Conservation (phyloP, 2,797 vertebrate genomes). For the Enteromius mattozi region DNA sequence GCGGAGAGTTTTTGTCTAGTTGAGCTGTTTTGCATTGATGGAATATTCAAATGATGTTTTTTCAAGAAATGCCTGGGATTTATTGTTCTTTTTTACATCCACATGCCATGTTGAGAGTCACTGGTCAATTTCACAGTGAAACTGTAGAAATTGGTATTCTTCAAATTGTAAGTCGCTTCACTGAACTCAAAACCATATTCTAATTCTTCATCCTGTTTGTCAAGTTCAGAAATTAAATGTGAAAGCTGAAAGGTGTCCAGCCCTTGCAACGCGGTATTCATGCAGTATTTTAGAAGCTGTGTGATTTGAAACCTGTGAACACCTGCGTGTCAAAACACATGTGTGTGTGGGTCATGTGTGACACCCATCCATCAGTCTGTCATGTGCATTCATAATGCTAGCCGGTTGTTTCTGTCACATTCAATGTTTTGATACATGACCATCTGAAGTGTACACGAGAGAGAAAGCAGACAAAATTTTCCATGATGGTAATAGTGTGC, state of each 20-base stretch:
- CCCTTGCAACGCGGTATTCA: not conserved
- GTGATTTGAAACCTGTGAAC: slow-evolving; percentile 1
- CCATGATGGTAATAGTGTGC: not conserved
- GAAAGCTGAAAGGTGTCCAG: slow-evolving; percentile 7
- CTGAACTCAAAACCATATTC: not conserved
- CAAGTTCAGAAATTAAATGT: slow-evolving; percentile 3
- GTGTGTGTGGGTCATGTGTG: not conserved
- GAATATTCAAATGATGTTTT: not conserved
- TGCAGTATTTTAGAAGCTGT: not conserved
- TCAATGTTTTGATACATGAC: not conserved
- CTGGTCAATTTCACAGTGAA: not conserved
- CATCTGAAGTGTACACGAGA: not conserved
- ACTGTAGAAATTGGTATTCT: not conserved
- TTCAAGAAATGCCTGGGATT: not conserved
- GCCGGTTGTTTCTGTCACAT: not conserved
- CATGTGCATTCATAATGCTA: not conserved
- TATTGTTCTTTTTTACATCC: not conserved
- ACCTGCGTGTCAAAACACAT: not conserved
- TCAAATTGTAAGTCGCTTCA: no score
- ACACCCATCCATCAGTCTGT: slow-evolving; percentile 13
- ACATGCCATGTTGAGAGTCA: not conserved
- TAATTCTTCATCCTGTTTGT: not conserved
- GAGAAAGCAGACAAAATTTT: not conserved
- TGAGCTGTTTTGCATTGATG: not conserved
- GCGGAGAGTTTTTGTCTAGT: not conserved